Evolutionary conservation across 2,888 invertebrate species (phyloP).

Genomic region (Hipparchia sbordonii): DNA sequence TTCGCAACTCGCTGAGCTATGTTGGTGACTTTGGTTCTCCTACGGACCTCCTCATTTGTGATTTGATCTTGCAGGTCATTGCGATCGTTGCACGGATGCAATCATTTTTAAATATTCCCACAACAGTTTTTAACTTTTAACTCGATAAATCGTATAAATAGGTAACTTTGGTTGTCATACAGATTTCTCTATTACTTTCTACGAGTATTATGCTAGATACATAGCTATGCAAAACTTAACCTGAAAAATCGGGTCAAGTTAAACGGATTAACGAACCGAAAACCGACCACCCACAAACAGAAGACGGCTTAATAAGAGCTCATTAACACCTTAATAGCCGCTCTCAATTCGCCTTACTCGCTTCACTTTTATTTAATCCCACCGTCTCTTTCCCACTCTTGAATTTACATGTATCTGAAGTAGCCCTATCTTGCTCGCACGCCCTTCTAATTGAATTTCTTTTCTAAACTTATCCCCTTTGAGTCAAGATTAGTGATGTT

Average conservation of each 20-base stretch:
- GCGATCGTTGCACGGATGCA: too few relatives aligned
- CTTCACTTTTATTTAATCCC: conserved; percentile 75
- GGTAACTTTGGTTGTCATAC: too few relatives aligned
- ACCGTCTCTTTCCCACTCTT: conserved; percentile 56
- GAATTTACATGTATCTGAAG: conserved; percentile 43
- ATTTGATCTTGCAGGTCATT: too few relatives aligned
- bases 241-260: conserved; percentile 39
- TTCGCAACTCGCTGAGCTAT: too few relatives aligned
- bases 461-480: conserved; percentile 79
- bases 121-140: too few relatives aligned
- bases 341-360: conserved; percentile 80
- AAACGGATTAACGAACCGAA: conserved; percentile 76
- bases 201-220: too few relatives aligned
- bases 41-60: too few relatives aligned
- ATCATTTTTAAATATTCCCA: too few relatives aligned
- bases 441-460: conserved; percentile 78
- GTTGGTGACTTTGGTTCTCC: too few relatives aligned
- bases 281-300: conserved; percentile 79
- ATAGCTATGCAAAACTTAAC: not conserved
- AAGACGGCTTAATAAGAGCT: conserved; percentile 82
- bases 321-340: conserved; percentile 82
- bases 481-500: conserved; percentile 80
- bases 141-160: too few relatives aligned
- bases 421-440: conserved; percentile 52
- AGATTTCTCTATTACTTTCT: too few relatives aligned